phyloP scores from a whole-genome alignment of 2,113 vertebrate genomes.

The Proterorhinus semilunaris region DNA sequence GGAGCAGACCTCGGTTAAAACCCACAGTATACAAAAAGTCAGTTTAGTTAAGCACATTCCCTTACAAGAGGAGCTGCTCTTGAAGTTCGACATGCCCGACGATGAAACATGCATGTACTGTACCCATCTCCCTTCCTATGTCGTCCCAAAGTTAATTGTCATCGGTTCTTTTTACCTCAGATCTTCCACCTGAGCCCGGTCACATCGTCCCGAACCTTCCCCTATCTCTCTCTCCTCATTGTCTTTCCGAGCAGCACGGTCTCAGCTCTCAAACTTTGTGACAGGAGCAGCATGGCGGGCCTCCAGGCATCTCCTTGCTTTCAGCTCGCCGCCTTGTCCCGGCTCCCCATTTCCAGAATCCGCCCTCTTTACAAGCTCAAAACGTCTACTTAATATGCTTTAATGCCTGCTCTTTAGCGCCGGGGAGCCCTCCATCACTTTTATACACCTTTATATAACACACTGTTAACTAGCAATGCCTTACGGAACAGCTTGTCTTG shows the following conservation, averaged over 20 bases:
- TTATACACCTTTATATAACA: conserved; percentile 86
- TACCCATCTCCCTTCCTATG: too few species aligned
- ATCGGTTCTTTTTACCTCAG: background rate
- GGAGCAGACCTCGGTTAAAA: too few species aligned
- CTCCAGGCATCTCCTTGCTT: conserved; percentile 67
- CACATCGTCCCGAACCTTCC: conserved; percentile 29
- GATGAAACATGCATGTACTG: too few species aligned
- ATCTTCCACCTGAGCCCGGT: background rate
- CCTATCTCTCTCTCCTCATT: conserved; percentile 43
- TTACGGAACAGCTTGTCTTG: conserved; percentile 80
- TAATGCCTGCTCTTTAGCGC: conserved; percentile 82
- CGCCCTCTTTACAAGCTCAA: conserved; percentile 79
- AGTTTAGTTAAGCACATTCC: too few species aligned
- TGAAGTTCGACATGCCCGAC: too few species aligned
- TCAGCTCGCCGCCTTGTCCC: conserved; percentile 70
- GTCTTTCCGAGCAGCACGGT: conserved; percentile 44
- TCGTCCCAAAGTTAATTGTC: background rate
- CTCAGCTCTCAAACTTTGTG: conserved; percentile 65
- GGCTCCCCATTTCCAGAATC: conserved; percentile 74
- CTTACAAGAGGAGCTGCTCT: too few species aligned
- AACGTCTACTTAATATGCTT: conserved; percentile 85
- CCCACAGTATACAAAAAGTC: too few species aligned
- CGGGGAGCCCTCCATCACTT: conserved; percentile 80
- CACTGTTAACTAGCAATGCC: conserved; percentile 83
- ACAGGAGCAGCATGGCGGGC: conserved; percentile 61